These are phyloP conservation scores for Azemiops feae DNA, from an alignment of 2,113 vertebrate genomes.

Conservation along the genomic window DNA sequence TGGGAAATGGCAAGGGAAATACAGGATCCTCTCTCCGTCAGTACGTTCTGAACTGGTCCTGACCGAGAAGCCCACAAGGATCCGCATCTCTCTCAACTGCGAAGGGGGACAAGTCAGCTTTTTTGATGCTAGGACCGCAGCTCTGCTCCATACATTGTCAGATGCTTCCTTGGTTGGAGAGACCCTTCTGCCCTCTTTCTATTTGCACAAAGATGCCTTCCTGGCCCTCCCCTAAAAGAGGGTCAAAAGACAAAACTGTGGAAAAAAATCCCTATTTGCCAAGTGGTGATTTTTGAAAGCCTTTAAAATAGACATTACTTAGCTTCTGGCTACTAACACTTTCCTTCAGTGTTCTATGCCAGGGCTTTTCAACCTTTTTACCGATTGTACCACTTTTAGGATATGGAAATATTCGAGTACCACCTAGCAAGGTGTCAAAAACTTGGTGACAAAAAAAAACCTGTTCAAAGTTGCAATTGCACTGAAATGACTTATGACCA, in stretches of 20 bases:
- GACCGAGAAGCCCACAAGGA: not conserved
- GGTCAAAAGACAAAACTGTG: not conserved
- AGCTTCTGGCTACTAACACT: too few species aligned
- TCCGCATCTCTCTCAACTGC: not conserved
- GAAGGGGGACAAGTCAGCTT: not conserved
- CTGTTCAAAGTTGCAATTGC: too few species aligned
- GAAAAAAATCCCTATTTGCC: not conserved
- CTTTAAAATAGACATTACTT: not conserved
- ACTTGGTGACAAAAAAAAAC: too few species aligned
- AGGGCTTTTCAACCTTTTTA: too few species aligned
- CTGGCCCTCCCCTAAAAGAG: not conserved
- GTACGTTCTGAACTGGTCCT: not conserved
- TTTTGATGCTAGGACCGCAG: not conserved
- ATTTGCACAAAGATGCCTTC: fast-evolving
- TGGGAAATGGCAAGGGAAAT: not conserved
- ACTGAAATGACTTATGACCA: too few species aligned
- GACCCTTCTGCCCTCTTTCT: not conserved
- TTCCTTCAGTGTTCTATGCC: too few species aligned
- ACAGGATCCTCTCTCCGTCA: not conserved
- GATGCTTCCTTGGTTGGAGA: not conserved
- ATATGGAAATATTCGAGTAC: too few species aligned
- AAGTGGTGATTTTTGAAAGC: not conserved
- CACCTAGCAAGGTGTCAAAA: too few species aligned
- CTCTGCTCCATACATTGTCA: not conserved
- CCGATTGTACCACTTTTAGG: too few species aligned